Conservation (phyloP, 1,140 invertebrate genomes). For the Drosophila cardini region DNA sequence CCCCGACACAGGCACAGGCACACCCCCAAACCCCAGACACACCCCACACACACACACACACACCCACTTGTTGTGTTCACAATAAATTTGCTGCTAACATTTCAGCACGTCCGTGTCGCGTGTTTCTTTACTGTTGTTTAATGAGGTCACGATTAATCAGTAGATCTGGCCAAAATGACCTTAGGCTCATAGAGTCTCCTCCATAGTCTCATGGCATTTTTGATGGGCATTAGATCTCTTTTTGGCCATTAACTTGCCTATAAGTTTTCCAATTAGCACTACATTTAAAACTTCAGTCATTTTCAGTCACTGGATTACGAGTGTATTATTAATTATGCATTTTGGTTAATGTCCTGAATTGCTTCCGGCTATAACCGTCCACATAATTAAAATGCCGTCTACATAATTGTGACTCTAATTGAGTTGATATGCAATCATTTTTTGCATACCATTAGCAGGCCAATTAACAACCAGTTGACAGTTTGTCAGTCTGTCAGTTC, state of each 20-base stretch:
- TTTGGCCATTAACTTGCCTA: conserved; percentile 49
- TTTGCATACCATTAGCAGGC: conserved; percentile 36
- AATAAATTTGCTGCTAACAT: conserved; percentile 72
- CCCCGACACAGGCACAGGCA: neutral
- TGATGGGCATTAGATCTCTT: conserved; percentile 37
- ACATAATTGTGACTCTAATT: conserved; percentile 62
- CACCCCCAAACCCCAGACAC: neutral
- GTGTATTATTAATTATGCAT: conserved; percentile 68
- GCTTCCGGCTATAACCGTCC: conserved; percentile 1
- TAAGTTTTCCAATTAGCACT: conserved; percentile 78
- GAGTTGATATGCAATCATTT: conserved; percentile 68
- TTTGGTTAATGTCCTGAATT: conserved; percentile 23
- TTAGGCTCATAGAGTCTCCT: neutral
- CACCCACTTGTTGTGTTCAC: conserved; percentile 46
- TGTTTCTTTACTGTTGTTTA: conserved; percentile 59
- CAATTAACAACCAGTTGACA: conserved; percentile 22
- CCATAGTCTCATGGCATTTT: conserved; percentile 1
- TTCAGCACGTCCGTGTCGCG: conserved; percentile 69
- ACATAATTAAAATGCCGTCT: conserved; percentile 61
- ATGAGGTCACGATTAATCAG: conserved; percentile 83
- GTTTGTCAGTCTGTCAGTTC: neutral
- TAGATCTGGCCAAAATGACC: conserved; percentile 20
- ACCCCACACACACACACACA: neutral
- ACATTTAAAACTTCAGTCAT: conserved; percentile 64
- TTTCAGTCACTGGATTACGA: neutral